Conservation (phyloP, 2,113 vertebrate genomes). For the Vimba vimba region DNA sequence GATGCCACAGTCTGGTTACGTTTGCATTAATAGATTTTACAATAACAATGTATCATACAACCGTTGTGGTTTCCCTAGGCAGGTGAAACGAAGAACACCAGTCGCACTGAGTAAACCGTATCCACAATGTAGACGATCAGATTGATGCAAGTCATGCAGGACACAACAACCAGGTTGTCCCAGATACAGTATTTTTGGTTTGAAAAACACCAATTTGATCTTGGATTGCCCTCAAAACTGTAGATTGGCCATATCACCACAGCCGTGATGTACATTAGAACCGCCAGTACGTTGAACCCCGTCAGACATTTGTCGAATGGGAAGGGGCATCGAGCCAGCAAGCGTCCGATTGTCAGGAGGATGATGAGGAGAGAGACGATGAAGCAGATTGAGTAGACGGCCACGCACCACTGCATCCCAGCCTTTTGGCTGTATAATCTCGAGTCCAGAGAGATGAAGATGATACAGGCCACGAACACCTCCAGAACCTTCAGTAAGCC, state of each 20-base stretch:
- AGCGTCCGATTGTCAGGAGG: conserved; percentile 78
- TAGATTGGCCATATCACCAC: conserved; percentile 86
- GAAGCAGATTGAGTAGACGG: conserved; percentile 86
- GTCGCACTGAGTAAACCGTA: conserved; percentile 78
- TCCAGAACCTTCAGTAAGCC: conserved; percentile 89
- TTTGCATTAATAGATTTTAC: not conserved
- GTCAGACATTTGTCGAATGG: conserved; percentile 78
- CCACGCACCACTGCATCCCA: conserved; percentile 83
- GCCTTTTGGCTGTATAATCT: rapidly evolving
- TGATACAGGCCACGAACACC: conserved; percentile 84
- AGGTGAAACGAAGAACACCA: conserved; percentile 74
- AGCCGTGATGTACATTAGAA: conserved; percentile 83
- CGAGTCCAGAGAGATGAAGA: conserved; percentile 79
- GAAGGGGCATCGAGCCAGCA: conserved; percentile 71
- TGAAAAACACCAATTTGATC: rapidly evolving
- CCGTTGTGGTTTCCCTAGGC: conserved; percentile 39
- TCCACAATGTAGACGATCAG: conserved; percentile 83
- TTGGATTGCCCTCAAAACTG: conserved; percentile 60
- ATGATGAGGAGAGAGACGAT: conserved; percentile 81
- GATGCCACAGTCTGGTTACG: not conserved
- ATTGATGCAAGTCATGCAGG: conserved; percentile 83
- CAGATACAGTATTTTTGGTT: conserved; percentile 24
- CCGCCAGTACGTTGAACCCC: conserved; percentile 77
- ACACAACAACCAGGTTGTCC: conserved; percentile 73
- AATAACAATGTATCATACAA: not conserved